These are phyloP conservation scores for Molothrus ater DNA, from an alignment of 2,797 vertebrate genomes.

Conservation along the genomic window DNA sequence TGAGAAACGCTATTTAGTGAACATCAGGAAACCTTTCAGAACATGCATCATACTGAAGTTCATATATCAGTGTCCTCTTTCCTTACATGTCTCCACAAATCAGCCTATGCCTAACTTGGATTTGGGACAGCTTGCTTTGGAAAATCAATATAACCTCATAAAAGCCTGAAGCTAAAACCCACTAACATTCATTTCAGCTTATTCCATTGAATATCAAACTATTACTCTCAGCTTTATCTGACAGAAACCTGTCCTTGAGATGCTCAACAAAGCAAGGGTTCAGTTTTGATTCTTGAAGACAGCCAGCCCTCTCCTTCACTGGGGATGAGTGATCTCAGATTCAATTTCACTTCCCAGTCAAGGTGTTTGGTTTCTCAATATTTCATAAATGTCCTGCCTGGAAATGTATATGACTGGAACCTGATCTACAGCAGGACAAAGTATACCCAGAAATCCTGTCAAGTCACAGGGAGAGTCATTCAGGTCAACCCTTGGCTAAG, in stretches of 20 bases:
- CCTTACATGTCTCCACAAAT: constrained; percentile 16
- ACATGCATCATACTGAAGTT: neutral
- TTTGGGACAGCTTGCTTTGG: constrained; percentile 27
- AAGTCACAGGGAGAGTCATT: neutral
- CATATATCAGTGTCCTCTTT: neutral
- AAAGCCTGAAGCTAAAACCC: constrained; percentile 33
- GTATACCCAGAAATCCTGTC: neutral
- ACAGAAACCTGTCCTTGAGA: constrained; percentile 19
- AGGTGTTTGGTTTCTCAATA: neutral
- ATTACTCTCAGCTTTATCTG: constrained; percentile 2
- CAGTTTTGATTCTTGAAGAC: neutral
- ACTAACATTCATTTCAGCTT: constrained; percentile 20
- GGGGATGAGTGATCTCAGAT: constrained; percentile 19
- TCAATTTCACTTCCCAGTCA: neutral
- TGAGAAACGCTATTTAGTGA: neutral
- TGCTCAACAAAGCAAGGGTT: neutral
- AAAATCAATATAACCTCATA: constrained; percentile 55
- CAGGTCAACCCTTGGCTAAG: neutral
- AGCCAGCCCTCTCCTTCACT: neutral
- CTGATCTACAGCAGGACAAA: constrained; percentile 7
- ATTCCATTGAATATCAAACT: constrained; percentile 49
- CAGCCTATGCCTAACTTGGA: neutral
- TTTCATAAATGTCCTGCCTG: constrained; percentile 25
- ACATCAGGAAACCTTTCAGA: neutral
- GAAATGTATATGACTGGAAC: neutral